Evolutionary conservation across 2,888 invertebrate genomes (phyloP), one percentile per base, ranked within the genome.

Genomic region (Hemicrepidius hirtus): DNA sequence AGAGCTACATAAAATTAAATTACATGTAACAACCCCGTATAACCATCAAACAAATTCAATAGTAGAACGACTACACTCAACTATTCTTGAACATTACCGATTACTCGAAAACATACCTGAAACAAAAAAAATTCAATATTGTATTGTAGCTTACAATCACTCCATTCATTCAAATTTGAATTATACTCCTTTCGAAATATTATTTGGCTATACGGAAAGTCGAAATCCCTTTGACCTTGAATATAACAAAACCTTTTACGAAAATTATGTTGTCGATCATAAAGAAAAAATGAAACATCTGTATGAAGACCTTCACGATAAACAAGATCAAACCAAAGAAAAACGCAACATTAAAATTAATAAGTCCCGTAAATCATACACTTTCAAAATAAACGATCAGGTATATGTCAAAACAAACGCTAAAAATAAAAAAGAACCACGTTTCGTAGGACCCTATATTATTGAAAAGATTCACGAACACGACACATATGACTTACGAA

Each of bases 231-330:
- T 46, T 18, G 44, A 46, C n/a, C 44, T 46, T 16, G 44, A 46
- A 18, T 46, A 46, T 46, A 18, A 46, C 16, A 46, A 46, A 46
- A 18, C 44, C 18, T 46, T 46, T 46, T 46, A 46, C 18, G 44
- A 46, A 46, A 46, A 46, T n/a, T 46, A 46, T 16, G 44, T 46
- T 46, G 16, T 18, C 16, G 10, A 18, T 18, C 16, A 46, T 18
- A 16, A 46, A 6, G 3, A 46, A 46, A 46, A 46, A 46, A 46
- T 46, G 18, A 46, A 46, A 46, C 44, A 46, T 9, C 18, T 46
- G 2, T 46, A 46, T 9, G n/a, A 18, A 16, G 44, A 18, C 18
- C 44, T 46, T 18, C 44, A 46, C 4, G 44, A 46, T 3, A 46
- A 13, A 13, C 18, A 46, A 46, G 16, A 46, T n/a, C 16, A 46